Conservation (phyloP, 1,140 invertebrate species). For the Elysia chlorotica region DNA sequence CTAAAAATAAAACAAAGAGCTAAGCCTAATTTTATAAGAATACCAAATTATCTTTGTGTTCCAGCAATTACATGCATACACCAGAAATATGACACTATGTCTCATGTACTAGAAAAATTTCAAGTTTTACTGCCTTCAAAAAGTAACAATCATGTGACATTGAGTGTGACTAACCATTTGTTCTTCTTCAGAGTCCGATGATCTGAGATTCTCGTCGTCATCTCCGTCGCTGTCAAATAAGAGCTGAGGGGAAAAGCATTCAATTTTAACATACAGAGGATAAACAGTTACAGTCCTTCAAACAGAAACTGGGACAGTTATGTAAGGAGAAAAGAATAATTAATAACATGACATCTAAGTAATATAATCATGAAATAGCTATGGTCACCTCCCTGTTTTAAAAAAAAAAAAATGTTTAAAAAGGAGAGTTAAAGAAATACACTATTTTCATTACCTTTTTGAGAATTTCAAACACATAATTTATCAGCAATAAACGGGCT, state of each 20-base stretch:
- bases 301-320: too few species aligned
- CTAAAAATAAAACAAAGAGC: not conserved
- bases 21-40: not conserved
- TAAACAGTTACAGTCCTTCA: not conserved
- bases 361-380: not conserved
- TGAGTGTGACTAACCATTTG: not conserved
- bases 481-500: too few species aligned
- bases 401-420: not conserved
- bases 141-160: not conserved
- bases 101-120: too few species aligned
- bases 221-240: conserved; percentile 15
- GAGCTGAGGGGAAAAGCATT: conserved; percentile 1
- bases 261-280: not conserved
- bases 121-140: too few species aligned
- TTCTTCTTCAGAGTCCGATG: not conserved
- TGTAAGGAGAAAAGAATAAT: too few species aligned
- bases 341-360: not conserved
- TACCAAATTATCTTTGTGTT: not conserved
- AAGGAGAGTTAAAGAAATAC: not conserved
- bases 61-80: not conserved
- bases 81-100: not conserved
- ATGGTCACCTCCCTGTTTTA: too few species aligned
- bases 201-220: not conserved
- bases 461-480: too few species aligned
- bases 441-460: not conserved